phyloP scores from a whole-genome alignment of 2,888 invertebrate species.

The Amblyjoppa fuscipennis region DNA sequence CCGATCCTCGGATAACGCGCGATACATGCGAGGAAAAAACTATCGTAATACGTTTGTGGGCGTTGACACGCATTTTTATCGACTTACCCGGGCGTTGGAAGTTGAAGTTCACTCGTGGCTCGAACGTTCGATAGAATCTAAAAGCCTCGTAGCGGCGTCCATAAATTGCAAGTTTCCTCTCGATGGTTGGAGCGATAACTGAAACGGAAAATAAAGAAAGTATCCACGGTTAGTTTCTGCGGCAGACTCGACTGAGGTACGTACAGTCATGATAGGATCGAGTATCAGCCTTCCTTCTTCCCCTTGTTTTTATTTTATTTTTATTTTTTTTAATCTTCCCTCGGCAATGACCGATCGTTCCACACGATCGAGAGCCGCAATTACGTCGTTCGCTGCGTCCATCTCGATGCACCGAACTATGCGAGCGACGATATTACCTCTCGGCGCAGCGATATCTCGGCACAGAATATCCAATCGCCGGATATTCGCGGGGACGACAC shows the following conservation, averaged over 20 bases:
- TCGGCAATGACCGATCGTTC: slow-evolving; percentile 59
- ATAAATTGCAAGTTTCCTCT: slow-evolving; percentile 63
- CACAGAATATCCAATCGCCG: slow-evolving; percentile 5
- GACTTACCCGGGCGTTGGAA: slow-evolving; percentile 61
- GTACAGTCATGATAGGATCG: slow-evolving; percentile 28
- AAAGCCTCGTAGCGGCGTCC: slow-evolving; percentile 66
- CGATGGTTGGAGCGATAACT: slow-evolving; percentile 59
- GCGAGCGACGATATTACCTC: slow-evolving; percentile 44
- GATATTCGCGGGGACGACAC: slow-evolving; percentile 3
- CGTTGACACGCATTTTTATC: slow-evolving; percentile 61
- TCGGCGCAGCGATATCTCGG: slow-evolving; percentile 17
- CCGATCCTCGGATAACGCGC: slow-evolving; percentile 17
- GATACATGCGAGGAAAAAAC: neutral
- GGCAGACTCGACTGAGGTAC: slow-evolving; percentile 31
- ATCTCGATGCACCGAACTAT: slow-evolving; percentile 30
- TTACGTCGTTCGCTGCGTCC: slow-evolving; percentile 55
- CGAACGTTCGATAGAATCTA: slow-evolving; percentile 66
- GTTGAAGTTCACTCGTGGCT: slow-evolving; percentile 54
- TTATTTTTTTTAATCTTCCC: neutral
- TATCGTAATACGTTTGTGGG: slow-evolving; percentile 23
- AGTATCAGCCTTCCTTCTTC: slow-evolving; percentile 15
- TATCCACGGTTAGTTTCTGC: slow-evolving; percentile 33
- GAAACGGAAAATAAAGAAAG: slow-evolving; percentile 53
- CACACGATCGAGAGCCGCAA: slow-evolving; percentile 55
- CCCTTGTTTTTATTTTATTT: neutral